Conservation (phyloP, 2,113 vertebrate genomes). For the Telmatochromis sp. region DNA sequence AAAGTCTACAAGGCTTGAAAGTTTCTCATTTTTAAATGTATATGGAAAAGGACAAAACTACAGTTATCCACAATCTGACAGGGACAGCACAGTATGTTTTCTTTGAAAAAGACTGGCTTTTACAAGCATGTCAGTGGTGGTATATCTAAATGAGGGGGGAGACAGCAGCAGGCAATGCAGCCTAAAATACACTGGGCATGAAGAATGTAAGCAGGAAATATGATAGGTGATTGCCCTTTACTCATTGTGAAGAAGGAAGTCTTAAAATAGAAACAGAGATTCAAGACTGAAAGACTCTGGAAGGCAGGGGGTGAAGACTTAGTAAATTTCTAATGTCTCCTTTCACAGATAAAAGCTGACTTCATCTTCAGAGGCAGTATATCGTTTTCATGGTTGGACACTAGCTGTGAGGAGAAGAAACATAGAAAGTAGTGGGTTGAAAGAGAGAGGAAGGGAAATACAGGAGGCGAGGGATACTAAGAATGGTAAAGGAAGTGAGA, state of each 20-base stretch:
- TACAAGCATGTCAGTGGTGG: neutral
- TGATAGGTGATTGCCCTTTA: constrained; percentile 14
- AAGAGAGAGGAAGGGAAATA: neutral
- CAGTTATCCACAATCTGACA: neutral
- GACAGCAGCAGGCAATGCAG: neutral
- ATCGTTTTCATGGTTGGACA: neutral
- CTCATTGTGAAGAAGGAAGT: constrained; percentile 21
- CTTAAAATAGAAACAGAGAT: constrained; percentile 14
- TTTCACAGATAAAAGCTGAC: neutral
- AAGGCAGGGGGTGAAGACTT: neutral
- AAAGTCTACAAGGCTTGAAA: neutral
- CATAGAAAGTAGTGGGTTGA: neutral
- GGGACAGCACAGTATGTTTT: neutral
- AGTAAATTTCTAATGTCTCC: neutral
- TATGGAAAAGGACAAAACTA: neutral
- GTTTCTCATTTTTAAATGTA: neutral
- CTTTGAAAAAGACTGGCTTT: neutral
- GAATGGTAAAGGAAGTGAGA: neutral
- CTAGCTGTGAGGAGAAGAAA: neutral
- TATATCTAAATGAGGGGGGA: neutral
- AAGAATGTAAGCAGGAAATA: neutral
- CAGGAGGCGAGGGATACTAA: neutral
- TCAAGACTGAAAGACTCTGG: neutral
- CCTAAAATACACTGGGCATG: constrained; percentile 8
- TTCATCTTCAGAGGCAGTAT: neutral